Conservation (phyloP, 2,797 vertebrate species). For the Falco novaeseelandiae region DNA sequence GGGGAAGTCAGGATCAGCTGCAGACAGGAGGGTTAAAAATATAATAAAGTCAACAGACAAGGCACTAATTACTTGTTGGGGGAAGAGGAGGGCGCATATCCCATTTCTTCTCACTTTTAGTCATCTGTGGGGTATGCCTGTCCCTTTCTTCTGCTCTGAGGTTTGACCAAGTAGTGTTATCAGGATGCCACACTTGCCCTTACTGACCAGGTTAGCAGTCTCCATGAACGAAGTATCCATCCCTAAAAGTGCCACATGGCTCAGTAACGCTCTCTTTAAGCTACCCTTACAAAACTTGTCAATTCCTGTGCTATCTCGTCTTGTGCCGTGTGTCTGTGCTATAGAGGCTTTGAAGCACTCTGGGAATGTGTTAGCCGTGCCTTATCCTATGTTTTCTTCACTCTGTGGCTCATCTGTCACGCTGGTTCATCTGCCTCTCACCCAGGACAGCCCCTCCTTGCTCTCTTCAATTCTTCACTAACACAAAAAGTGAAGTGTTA, state of each 20-base stretch:
- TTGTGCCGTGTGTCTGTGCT: neutral
- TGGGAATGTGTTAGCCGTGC: neutral
- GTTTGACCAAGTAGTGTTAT: neutral
- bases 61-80: neutral
- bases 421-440: neutral
- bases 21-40: neutral
- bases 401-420: neutral
- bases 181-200: neutral
- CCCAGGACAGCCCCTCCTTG: neutral
- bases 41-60: neutral
- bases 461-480: neutral
- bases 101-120: neutral
- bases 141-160: neutral
- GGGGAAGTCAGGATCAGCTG: neutral
- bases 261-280: neutral
- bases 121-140: neutral
- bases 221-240: neutral
- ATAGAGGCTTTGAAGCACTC: neutral
- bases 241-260: neutral
- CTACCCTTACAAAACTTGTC: neutral
- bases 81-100: neutral
- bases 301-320: neutral
- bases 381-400: neutral
- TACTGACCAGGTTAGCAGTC: neutral
- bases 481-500: neutral